A percentile compares a stretch with the other conserved stretches of the same genome.
phyloP scores from a whole-genome alignment of 2,797 vertebrate species.

The Spinus pinus region DNA sequence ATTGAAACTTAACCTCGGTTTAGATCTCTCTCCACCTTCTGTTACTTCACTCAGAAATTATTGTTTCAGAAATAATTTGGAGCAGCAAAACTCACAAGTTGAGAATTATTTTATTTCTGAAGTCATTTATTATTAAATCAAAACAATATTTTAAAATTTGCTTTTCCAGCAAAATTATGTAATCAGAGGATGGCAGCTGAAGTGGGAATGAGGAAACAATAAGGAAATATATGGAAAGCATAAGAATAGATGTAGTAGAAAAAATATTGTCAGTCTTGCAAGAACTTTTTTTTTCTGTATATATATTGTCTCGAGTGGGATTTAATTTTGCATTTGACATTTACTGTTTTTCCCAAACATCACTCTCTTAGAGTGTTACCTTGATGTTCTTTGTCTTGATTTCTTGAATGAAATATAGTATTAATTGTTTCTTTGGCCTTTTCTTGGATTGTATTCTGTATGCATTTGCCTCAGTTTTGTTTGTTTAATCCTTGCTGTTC shows the following conservation, averaged over 20 bases:
- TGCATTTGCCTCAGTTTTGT: not conserved
- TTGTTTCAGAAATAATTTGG: not conserved
- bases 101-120: not conserved
- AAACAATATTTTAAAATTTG: not conserved
- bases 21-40: not conserved
- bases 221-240: not conserved
- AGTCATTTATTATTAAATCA: not conserved
- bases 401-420: not conserved
- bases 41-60: not conserved
- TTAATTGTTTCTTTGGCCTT: not conserved
- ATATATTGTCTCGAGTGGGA: not conserved
- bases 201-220: not conserved
- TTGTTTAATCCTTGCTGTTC: slow-evolving; percentile 35
- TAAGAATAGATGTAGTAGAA: not conserved
- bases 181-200: not conserved
- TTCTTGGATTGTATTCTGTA: not conserved
- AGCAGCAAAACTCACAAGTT: not conserved
- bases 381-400: not conserved
- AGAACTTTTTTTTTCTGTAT: not conserved
- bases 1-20: not conserved
- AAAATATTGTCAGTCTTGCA: not conserved
- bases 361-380: not conserved
- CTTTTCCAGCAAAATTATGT: not conserved
- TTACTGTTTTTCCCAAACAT: not conserved
- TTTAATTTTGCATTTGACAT: not conserved